These are phyloP conservation scores for Myotis brandtii DNA, from an alignment of 2,113 vertebrate species.

Conservation along the genomic window DNA sequence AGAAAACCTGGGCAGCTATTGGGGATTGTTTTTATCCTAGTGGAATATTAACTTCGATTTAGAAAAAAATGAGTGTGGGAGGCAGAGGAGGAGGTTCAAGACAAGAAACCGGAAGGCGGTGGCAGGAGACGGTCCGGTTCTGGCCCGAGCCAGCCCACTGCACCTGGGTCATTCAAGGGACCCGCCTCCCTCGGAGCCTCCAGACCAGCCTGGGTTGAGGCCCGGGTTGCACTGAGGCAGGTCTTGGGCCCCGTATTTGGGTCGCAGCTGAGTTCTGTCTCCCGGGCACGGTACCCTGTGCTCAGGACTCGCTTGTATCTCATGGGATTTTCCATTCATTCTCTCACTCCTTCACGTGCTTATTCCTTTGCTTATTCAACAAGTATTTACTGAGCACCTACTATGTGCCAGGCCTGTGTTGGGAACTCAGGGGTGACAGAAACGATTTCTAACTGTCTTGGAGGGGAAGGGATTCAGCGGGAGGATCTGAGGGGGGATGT, in stretches of 20 bases:
- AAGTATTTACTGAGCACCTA: no score
- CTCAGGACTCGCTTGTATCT: background rate
- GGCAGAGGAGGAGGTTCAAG: background rate
- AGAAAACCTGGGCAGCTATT: background rate
- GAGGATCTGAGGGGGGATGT: background rate
- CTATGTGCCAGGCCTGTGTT: no score
- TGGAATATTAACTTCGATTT: background rate
- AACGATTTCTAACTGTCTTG: rapidly evolving
- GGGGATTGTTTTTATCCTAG: background rate
- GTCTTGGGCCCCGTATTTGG: background rate
- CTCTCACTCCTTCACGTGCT: no score
- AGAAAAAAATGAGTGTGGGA: background rate
- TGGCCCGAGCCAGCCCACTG: background rate
- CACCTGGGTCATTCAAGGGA: background rate
- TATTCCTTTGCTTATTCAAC: no score
- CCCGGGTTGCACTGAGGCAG: rapidly evolving
- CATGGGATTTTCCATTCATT: background rate
- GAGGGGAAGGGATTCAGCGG: background rate
- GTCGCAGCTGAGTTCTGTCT: background rate
- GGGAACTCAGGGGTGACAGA: background rate
- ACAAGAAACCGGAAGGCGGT: rapidly evolving
- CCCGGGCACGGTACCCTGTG: background rate
- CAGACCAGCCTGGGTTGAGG: background rate
- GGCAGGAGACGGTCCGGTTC: rapidly evolving
- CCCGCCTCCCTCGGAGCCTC: background rate